phyloP scores from a whole-genome alignment of 2,113 vertebrate species.

The Trinectes maculatus region DNA sequence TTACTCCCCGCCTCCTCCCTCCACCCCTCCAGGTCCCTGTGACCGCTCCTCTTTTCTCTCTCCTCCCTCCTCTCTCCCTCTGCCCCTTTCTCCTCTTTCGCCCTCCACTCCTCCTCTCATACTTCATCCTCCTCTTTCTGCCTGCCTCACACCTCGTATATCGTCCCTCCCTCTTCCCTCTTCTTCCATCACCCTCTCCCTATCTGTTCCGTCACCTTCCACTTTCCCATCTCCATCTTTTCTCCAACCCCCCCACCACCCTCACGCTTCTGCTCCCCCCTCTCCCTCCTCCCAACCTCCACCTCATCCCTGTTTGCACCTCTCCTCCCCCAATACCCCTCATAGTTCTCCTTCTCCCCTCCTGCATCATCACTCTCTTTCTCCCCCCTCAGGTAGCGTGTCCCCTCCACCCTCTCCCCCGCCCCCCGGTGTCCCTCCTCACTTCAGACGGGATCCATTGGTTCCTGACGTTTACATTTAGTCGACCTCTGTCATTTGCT shows the following conservation, averaged over 20 bases:
- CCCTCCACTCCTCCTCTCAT: neutral
- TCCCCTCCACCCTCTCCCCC: slow-evolving; percentile 57
- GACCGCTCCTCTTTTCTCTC: slow-evolving; percentile 29
- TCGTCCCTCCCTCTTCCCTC: neutral
- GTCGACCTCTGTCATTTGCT: neutral
- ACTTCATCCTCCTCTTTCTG: neutral
- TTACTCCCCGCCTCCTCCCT: slow-evolving; percentile 34
- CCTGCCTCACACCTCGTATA: neutral
- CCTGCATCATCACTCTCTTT: neutral
- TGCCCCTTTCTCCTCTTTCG: slow-evolving; percentile 17
- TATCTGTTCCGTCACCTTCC: slow-evolving; percentile 14
- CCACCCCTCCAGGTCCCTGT: slow-evolving; percentile 50
- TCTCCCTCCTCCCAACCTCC: neutral
- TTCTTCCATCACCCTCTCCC: neutral
- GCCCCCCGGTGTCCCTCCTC: slow-evolving; percentile 58
- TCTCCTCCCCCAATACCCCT: slow-evolving; percentile 30
- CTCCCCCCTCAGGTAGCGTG: neutral
- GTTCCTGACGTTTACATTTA: slow-evolving; percentile 77
- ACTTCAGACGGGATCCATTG: slow-evolving; percentile 67
- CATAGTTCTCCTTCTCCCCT: neutral
- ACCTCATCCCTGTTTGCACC: neutral
- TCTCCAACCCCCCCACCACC: neutral
- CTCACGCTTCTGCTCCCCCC: slow-evolving; percentile 7
- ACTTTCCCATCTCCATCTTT: neutral
- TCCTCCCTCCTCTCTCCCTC: neutral